Conservation (phyloP, 2,888 invertebrate species). For the Calephelis perditalis region DNA sequence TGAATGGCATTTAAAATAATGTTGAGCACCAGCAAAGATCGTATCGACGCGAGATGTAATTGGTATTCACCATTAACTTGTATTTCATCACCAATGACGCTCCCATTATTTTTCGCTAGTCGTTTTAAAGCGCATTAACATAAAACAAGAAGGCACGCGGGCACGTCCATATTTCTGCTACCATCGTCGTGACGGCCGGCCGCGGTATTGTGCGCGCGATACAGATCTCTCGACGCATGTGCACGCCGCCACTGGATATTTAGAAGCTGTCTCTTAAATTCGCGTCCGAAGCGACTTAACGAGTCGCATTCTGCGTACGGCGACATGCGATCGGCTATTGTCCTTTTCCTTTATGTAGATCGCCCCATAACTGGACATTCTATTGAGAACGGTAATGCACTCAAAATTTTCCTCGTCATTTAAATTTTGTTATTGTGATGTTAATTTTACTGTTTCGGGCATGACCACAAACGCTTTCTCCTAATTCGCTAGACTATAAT, state of each 20-base stretch:
- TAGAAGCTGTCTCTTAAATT: slow-evolving; percentile 74
- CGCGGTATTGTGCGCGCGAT: slow-evolving; percentile 73
- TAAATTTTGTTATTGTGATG: slow-evolving; percentile 12
- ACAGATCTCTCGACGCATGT: slow-evolving; percentile 69
- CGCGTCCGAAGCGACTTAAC: slow-evolving; percentile 62
- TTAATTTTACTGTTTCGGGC: slow-evolving; percentile 15
- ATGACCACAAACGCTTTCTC: slow-evolving; percentile 32
- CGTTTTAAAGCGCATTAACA: slow-evolving; percentile 68
- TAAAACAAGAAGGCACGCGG: slow-evolving; percentile 69
- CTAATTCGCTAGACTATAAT: slow-evolving; percentile 46
- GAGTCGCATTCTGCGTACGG: slow-evolving; percentile 66
- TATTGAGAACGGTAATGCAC: slow-evolving; percentile 25
- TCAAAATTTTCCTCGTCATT: slow-evolving; percentile 10
- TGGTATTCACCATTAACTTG: slow-evolving; percentile 45
- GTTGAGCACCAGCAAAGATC: slow-evolving; percentile 9
- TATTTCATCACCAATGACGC: slow-evolving; percentile 56
- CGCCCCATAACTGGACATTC: slow-evolving; percentile 38
- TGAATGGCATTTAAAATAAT: slow-evolving; percentile 14
- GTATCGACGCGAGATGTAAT: slow-evolving; percentile 19
- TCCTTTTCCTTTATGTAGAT: slow-evolving; percentile 48
- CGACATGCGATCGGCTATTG: slow-evolving; percentile 64
- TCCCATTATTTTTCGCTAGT: slow-evolving; percentile 57
- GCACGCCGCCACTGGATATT: slow-evolving; percentile 65
- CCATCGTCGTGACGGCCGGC: slow-evolving; percentile 69
- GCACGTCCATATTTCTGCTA: slow-evolving; percentile 71